These are phyloP conservation scores for Zosterops hypoxanthus DNA, from an alignment of 2,113 vertebrate genomes.

Conservation along the genomic window DNA sequence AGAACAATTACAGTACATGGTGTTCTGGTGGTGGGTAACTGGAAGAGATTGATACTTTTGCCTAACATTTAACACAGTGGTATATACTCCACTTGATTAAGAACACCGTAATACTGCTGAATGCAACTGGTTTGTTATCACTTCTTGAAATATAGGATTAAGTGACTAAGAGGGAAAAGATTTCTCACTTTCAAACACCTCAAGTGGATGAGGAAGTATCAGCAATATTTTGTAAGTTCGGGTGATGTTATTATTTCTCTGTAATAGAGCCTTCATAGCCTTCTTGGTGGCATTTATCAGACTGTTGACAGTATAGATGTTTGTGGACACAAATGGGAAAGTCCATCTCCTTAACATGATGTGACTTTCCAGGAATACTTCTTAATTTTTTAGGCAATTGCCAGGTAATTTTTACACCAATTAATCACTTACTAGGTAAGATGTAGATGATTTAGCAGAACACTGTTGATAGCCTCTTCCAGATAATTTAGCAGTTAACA, in stretches of 20 bases:
- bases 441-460: neutral
- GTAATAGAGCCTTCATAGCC: neutral
- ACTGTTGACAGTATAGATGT: neutral
- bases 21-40: neutral
- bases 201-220: neutral
- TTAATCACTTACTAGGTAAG: neutral
- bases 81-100: neutral
- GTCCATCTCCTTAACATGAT: neutral
- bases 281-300: neutral
- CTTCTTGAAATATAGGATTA: neutral
- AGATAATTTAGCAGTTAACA: neutral
- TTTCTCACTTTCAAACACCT: neutral
- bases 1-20: slow-evolving; percentile 2
- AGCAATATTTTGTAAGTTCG: neutral
- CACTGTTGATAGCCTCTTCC: neutral
- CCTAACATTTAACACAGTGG: neutral
- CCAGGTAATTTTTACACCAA: neutral
- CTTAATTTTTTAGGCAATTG: neutral
- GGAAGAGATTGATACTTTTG: neutral
- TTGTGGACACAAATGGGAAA: neutral
- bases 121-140: neutral
- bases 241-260: neutral
- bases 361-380: neutral
- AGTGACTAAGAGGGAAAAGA: neutral
- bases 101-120: neutral